Evolutionary conservation across 37 sponge, comb jelly and placozoan species (phyloP), one percentile per base, ranked within the genome.

Genomic region (Lycopodina hypogea): DNA sequence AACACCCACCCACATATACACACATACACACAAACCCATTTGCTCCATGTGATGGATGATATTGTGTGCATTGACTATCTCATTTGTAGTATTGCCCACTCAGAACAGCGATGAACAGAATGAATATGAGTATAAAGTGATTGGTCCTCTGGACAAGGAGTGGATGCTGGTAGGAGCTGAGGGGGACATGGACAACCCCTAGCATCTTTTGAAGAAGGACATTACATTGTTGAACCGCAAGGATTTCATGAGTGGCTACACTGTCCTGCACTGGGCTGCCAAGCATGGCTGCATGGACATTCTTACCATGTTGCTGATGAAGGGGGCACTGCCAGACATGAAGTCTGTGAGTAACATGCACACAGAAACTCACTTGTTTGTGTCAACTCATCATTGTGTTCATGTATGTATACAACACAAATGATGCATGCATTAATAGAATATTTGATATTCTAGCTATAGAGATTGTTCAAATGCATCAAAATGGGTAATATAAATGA

Each of bases 251-350:
- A 68, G 72, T 67, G 80, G 37, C 32, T 62, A 92, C 83, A 92
- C 92, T 19, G 92, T 88, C 23, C 52, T 83, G 0, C 92, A 92
- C 74, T 92, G 92, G 74, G n/a, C n/a, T n/a, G n/a, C n/a, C n/a
- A n/a, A n/a, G n/a, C n/a, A n/a, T n/a, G n/a, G n/a, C n/a, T n/a
- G 75, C 48, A 74, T 71, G 68, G 83, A 87, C 66, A 81, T 92
- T 39, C 45, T 92, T 1, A 39, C 81, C 0, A 81, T 59, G 38
- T 81, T 92, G 50, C 52, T 87, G 39, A 36, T 92, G 39, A 86
- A 72, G 65, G 88, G 92, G 38, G 88, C 88, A 4, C 17, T 52
- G 1, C 81, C 76, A 6, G 69, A 87, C 60, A 72, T 84, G 59
- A 83, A 87, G 71, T 92, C 92, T 17, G 92, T 92, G 41, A 40